Base-by-base conservation (phyloP, 2,113 vertebrate species). In the Riparia riparia region DNA sequence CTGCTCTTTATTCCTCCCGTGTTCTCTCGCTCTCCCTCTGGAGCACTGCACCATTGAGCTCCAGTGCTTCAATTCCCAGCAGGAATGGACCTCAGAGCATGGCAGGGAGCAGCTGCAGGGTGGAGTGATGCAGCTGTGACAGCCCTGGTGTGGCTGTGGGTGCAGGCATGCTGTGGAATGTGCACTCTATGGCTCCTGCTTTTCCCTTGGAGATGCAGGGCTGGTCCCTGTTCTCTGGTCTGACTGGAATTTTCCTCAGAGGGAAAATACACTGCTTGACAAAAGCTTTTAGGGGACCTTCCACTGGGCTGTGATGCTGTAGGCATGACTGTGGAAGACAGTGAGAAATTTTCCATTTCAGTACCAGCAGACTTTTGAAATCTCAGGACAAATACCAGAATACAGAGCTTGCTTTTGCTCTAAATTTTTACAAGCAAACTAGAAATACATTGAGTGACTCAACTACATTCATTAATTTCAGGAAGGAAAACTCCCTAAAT, bases 111-210 rank as follows among this genome's bases (percentile, higher is more conserved):
- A 51, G 63, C 42, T 47, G 37, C 53, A 18, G 45, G 7, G 14
- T 18, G 37, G 37, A 10, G 12, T 28, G 8, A 1, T 32, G 19
- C 88, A 44, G 60, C 22, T 47, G 19, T 24, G 60, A 20, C 84
- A 65, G 45, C 54, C 11, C 19, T 9, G 25, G 5, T 56, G 31
- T 26, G 50, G 17, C 6, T 14, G 54, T 10, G 22, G 32, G 13
- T 9, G 20, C 21, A 44, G 34, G 15, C 9, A 7, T 29, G 12
- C n/a, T 5, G 34, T 34, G 61, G 53, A 21, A 51, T 17, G 1
- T 0, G 12, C 10, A 6, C 63, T 42, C 34, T 26, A 1, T 18
- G 5, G 2, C 19, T 45, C 47, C 5, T 9, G 24, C 32, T 68
- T 41, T 32, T 51, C 37, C 68, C 20, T 1, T 3, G 60, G n/a